Percentiles rank a stretch among this genome's conserved stretches.
Conservation (phyloP, 2,113 vertebrate genomes). For the Neogobius melanostomus region DNA sequence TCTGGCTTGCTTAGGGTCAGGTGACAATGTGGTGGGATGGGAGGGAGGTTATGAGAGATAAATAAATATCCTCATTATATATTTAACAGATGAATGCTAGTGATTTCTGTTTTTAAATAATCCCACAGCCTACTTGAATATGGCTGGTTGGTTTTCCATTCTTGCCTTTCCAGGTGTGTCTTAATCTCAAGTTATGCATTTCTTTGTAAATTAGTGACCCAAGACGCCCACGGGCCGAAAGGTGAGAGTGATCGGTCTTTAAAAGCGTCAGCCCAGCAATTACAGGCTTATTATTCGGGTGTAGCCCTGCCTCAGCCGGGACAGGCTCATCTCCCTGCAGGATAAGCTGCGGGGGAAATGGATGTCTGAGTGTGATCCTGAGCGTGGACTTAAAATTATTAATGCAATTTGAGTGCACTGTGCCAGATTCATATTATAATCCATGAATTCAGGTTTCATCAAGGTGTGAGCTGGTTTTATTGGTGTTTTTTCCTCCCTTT, state of each 20-base stretch:
- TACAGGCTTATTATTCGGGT: neutral
- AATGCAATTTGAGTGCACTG: no score
- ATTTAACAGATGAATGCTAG: no score
- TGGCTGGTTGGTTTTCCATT: neutral
- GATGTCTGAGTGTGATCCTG: neutral
- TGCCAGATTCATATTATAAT: neutral
- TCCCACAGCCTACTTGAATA: neutral
- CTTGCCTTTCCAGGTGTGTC: neutral
- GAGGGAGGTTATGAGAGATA: neutral
- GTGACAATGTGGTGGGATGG: slow-evolving; percentile 10
- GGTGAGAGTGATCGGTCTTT: slow-evolving; percentile 1
- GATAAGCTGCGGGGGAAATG: neutral
- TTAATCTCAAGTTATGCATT: neutral
- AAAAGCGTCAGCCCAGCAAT: neutral
- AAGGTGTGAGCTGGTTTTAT: slow-evolving; percentile 15
- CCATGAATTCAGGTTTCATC: neutral
- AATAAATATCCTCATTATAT: no score
- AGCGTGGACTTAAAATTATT: neutral
- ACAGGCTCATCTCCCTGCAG: neutral
- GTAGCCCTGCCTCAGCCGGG: neutral
- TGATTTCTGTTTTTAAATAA: slow-evolving; percentile 4
- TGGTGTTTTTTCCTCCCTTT: neutral
- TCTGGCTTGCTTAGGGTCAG: slow-evolving; percentile 42
- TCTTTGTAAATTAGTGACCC: neutral
- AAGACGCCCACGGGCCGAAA: neutral